Evolutionary conservation across 2,888 invertebrate genomes (phyloP).

Genomic region (Lasioglossum leucozonium): DNA sequence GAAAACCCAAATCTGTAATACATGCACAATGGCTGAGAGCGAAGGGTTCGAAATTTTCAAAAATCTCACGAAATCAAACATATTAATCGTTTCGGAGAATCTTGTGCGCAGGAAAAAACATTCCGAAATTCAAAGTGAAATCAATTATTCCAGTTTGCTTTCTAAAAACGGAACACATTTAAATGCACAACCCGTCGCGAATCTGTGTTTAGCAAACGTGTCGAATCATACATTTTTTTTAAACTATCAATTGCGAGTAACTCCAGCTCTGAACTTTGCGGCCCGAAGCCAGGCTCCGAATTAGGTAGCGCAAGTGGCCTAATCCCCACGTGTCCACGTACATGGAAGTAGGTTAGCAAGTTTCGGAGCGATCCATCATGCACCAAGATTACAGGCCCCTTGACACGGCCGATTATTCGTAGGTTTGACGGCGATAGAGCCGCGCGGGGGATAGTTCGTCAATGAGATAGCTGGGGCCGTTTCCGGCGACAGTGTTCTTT

Average conservation of each 20-base stretch:
- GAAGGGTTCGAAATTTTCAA: neutral
- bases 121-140: too few species aligned
- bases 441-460: conserved; percentile 9
- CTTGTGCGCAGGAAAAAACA: too few species aligned
- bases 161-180: too few species aligned
- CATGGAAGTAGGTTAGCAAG: conserved; percentile 4
- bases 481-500: conserved; percentile 31
- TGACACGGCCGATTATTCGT: neutral
- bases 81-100: too few species aligned
- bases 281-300: neutral
- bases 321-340: neutral
- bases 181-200: too few species aligned
- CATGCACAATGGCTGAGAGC: too few species aligned
- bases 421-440: conserved; percentile 9
- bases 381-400: neutral
- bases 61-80: too few species aligned
- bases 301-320: neutral
- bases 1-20: neutral
- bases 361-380: neutral
- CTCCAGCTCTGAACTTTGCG: too few species aligned
- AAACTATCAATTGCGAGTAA: too few species aligned
- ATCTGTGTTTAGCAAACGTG: too few species aligned
- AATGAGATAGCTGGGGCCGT: conserved; percentile 36
- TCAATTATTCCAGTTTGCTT: too few species aligned
- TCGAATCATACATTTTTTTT: too few species aligned